phyloP scores from a whole-genome alignment of 2,113 vertebrate species.

The Laterallus jamaicensis region DNA sequence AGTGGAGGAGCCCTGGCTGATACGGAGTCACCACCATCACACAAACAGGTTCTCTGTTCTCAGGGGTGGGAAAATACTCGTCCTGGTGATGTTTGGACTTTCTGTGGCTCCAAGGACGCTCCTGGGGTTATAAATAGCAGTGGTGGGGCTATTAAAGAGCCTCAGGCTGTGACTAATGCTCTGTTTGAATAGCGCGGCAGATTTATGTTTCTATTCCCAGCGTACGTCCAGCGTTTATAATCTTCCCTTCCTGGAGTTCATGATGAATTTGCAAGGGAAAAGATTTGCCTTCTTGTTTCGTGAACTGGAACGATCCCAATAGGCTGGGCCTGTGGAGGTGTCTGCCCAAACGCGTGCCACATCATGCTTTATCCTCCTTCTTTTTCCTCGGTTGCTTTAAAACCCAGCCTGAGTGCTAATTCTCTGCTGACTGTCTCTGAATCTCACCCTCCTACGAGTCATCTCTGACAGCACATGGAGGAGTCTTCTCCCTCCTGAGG shows the following conservation, averaged over 20 bases:
- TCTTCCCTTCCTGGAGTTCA: background rate
- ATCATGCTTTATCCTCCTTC: background rate
- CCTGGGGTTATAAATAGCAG: constrained; percentile 17
- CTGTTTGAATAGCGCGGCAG: background rate
- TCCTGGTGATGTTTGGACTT: background rate
- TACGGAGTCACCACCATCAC: background rate
- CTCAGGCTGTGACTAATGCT: constrained; percentile 21
- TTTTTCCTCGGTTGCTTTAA: background rate
- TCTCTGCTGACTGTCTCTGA: background rate
- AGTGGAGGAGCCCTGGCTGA: accelerated
- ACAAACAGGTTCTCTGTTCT: constrained; percentile 32
- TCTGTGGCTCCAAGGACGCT: background rate
- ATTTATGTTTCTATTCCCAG: constrained; percentile 28
- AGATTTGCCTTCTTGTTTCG: background rate
- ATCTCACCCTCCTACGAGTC: background rate
- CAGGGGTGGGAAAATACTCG: background rate
- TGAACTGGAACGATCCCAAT: background rate
- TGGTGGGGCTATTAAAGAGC: background rate
- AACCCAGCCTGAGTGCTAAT: background rate
- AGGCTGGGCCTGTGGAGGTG: background rate
- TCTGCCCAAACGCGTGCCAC: background rate
- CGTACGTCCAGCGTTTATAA: background rate
- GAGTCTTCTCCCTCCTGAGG: background rate
- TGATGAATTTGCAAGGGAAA: background rate
- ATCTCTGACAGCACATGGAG: background rate